A percentile compares a stretch with the other conserved stretches of the same genome.
Evolutionary conservation across 2,797 vertebrate species (phyloP).

Genomic region (Neosilurus hyrtlii): DNA sequence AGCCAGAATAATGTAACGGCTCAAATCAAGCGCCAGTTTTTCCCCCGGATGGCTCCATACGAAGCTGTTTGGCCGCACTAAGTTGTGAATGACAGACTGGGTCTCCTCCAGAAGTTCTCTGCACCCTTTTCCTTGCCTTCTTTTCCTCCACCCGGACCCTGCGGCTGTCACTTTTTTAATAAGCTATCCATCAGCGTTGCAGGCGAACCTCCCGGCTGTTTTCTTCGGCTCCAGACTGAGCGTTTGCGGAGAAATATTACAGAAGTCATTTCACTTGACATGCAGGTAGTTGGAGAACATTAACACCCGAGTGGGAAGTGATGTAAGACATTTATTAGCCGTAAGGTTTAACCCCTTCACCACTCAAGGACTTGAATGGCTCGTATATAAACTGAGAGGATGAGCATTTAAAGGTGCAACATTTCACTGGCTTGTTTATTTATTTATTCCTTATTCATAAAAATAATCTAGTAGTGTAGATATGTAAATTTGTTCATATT

Average conservation of each 20-base stretch:
- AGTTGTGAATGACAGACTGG: constrained; percentile 23
- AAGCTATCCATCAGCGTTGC: constrained; percentile 39
- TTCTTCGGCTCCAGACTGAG: constrained; percentile 14
- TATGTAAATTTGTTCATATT: too few species aligned
- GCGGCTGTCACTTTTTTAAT: constrained; percentile 47
- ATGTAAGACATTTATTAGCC: background rate
- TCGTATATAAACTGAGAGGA: background rate
- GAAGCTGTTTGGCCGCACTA: background rate
- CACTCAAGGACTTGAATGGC: background rate
- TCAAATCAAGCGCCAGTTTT: constrained; percentile 27
- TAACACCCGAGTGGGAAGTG: constrained; percentile 15
- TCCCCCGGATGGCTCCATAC: too few species aligned
- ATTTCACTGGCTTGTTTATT: too few species aligned
- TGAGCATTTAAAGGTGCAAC: background rate
- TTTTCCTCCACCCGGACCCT: constrained; percentile 21
- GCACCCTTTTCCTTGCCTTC: constrained; percentile 29
- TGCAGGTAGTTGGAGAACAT: constrained; percentile 6
- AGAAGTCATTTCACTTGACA: constrained; percentile 14
- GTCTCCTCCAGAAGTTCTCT: constrained; percentile 17
- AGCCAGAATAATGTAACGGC: background rate
- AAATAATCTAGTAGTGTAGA: too few species aligned
- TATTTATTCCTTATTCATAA: too few species aligned
- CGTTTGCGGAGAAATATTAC: background rate
- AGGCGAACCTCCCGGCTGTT: constrained; percentile 32
- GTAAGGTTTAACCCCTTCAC: background rate